Conservation (phyloP, 1,140 invertebrate genomes). For the Drosophila bocqueti region DNA sequence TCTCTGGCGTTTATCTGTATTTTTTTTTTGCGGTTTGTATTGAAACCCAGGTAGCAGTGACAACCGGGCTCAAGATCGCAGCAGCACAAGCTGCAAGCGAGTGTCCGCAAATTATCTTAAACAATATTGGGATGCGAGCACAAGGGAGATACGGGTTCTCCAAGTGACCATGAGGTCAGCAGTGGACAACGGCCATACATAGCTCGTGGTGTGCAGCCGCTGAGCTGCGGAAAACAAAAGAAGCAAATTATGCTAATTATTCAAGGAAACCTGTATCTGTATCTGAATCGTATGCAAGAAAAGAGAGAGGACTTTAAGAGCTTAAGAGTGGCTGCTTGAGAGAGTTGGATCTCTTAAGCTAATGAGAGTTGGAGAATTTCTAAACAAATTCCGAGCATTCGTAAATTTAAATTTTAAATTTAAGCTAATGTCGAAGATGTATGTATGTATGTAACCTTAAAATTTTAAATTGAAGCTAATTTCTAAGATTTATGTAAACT, state of each 20-base stretch:
- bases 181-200: slow-evolving; percentile 16
- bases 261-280: slow-evolving; percentile 62
- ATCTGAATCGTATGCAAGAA: slow-evolving; percentile 8
- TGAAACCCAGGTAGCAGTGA: slow-evolving; percentile 48
- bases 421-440: background rate
- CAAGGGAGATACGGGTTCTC: slow-evolving; percentile 27
- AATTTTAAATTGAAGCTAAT: background rate
- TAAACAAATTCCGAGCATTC: background rate
- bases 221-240: slow-evolving; percentile 37
- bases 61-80: slow-evolving; percentile 24
- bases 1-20: slow-evolving; percentile 18
- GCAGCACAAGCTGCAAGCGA: slow-evolving; percentile 37
- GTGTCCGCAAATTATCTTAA: slow-evolving; percentile 59
- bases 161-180: slow-evolving; percentile 54
- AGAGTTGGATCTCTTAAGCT: background rate
- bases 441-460: background rate
- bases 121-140: slow-evolving; percentile 49
- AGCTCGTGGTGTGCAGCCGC: slow-evolving; percentile 3
- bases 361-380: background rate
- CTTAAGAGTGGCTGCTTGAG: slow-evolving; percentile 1
- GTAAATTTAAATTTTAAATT: background rate
- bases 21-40: slow-evolving; percentile 65
- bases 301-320: slow-evolving; percentile 2
- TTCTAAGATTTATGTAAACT: background rate
- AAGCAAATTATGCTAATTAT: slow-evolving; percentile 79